These are phyloP conservation scores for Panzeria rudis DNA, from an alignment of 2,888 invertebrate species.

Conservation along the genomic window DNA sequence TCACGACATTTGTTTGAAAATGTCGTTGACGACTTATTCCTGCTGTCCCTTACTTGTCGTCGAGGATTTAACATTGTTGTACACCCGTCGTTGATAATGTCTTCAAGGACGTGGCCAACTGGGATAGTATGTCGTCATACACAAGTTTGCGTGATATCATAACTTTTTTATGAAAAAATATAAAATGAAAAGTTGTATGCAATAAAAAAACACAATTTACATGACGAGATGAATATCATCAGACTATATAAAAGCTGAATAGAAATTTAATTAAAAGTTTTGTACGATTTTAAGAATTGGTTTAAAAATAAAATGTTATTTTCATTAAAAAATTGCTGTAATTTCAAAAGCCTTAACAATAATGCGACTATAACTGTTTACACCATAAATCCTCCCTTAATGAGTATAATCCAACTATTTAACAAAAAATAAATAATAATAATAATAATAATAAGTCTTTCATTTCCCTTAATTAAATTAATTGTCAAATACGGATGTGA, in stretches of 20 bases:
- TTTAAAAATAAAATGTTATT: not conserved
- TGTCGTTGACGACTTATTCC: too few relatives aligned
- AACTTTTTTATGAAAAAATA: too few relatives aligned
- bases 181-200: too few relatives aligned
- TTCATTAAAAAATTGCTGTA: not conserved
- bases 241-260: not conserved
- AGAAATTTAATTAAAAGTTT: slow-evolving; percentile 2
- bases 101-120: too few relatives aligned
- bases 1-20: too few relatives aligned
- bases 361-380: not conserved
- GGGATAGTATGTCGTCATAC: too few relatives aligned
- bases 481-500: slow-evolving; percentile 4
- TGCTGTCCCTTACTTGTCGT: too few relatives aligned
- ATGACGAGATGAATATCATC: not conserved
- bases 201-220: not conserved
- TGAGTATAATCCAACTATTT: not conserved
- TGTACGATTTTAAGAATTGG: not conserved
- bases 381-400: not conserved
- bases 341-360: not conserved
- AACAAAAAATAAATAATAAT: too few relatives aligned
- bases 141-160: not conserved
- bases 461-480: slow-evolving; percentile 14
- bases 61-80: too few relatives aligned
- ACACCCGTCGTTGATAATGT: too few relatives aligned
- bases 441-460: slow-evolving; percentile 4